Base-by-base conservation (phyloP, 2,113 vertebrate species). In the Eptesicus fuscus region DNA sequence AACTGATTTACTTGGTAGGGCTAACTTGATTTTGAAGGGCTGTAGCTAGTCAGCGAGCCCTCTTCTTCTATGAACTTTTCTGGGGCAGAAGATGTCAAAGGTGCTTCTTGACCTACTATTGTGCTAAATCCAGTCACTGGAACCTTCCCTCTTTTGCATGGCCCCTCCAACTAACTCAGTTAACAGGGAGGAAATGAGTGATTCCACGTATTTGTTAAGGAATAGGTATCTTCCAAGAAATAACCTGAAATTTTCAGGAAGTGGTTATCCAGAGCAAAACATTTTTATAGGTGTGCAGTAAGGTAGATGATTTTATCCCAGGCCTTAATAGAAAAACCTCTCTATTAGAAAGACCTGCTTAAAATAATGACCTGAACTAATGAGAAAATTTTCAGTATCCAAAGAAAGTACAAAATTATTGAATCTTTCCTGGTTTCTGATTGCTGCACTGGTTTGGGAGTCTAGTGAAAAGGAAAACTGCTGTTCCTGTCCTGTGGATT, bases 1-100 rank as follows among this genome's bases (percentile, higher is more conserved):
- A 96, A 96, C 35, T 73, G 37, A 77, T 93, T 96, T 91, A 96
- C 53, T 90, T 59, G 53, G 44, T 92, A 89, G 11, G 17, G 63
- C 84, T 93, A 86, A 40, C 91, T 76, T 76, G 4, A 32, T 51
- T 22, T 28, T 12, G 14, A 42, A 76, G 25, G 74, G 0, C 30
- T 83, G n/a, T 77, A 82, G 74, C 44, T 94, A 84, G 67, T 85
- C 22, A 76, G 35, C 7, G 11, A 91, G 23, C 14, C 30, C 47
- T 93, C 63, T 94, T 96, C 63, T 91, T 69, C 35, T 83, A 32
- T 88, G 51, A 92, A 84, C 12, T 78, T 88, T 79, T 92, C 74
- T 67, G 11, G 11, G 37, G 12, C 1, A 22, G 47, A 40, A 7
- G 17, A 83, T 91, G 22, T 84, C 71, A 90, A 71, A 92, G 82